These are phyloP conservation scores for Morus bassanus DNA, from an alignment of 2,797 vertebrate genomes.

Conservation along the genomic window DNA sequence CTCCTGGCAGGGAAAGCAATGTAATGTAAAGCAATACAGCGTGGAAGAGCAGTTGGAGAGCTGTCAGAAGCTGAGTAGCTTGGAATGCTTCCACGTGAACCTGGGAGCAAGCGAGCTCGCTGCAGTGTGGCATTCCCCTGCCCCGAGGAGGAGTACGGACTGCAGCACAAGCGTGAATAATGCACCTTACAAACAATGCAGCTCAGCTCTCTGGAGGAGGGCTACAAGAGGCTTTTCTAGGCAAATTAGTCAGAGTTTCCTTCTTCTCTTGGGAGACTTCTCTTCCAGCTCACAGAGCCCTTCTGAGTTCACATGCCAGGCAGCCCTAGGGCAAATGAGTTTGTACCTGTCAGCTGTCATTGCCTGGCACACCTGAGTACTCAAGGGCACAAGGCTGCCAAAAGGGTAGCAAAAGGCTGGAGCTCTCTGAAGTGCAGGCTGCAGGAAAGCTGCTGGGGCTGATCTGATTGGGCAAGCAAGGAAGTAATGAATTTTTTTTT, in stretches of 20 bases:
- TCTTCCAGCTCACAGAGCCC: neutral
- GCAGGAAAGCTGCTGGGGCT: neutral
- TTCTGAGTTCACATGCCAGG: neutral
- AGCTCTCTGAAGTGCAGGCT: neutral
- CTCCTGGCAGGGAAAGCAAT: conserved; percentile 66
- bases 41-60: conserved; percentile 58
- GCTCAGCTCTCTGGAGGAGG: neutral
- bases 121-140: conserved; percentile 27
- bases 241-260: neutral
- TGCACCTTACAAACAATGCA: neutral
- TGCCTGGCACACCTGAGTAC: neutral
- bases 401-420: neutral
- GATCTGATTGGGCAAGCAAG: neutral
- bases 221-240: neutral
- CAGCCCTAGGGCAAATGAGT: neutral
- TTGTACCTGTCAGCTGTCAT: neutral
- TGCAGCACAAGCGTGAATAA: neutral
- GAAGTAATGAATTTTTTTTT: neutral
- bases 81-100: conserved; percentile 45
- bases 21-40: conserved; percentile 53
- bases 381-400: neutral
- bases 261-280: neutral
- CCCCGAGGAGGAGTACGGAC: neutral
- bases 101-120: neutral
- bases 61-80: conserved; percentile 60